These are phyloP conservation scores for Pangasius macronema DNA, from an alignment of 2,797 vertebrate genomes.

Conservation along the genomic window DNA sequence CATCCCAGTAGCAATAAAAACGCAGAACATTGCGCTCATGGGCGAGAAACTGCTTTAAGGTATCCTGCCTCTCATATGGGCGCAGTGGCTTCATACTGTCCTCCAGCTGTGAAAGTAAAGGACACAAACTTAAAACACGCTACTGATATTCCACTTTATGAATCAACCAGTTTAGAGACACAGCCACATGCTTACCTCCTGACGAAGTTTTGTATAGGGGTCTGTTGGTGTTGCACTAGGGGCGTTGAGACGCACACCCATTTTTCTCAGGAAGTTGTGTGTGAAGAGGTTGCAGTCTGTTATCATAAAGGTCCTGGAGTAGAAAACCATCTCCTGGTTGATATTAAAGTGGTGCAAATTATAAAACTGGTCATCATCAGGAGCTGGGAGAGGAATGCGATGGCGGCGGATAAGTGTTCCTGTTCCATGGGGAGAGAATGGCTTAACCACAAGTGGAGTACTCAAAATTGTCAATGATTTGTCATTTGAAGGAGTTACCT, in stretches of 20 bases:
- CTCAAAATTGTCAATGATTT: background rate
- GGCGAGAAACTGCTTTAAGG: conserved; percentile 84
- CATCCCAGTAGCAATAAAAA: conserved; percentile 88
- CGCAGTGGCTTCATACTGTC: conserved; percentile 75
- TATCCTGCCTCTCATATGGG: conserved; percentile 82
- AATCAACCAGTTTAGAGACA: background rate
- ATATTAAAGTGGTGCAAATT: conserved; percentile 86
- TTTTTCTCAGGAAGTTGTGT: conserved; percentile 81
- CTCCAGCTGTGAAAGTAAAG: conserved; percentile 65
- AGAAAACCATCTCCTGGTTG: conserved; percentile 79
- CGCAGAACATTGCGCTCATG: conserved; percentile 82
- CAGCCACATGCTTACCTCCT: conserved; percentile 71
- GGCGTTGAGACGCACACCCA: conserved; percentile 79
- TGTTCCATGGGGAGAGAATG: conserved; percentile 57
- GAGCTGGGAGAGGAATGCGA: conserved; percentile 83
- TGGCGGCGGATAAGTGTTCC: conserved; percentile 84
- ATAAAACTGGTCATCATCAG: conserved; percentile 84
- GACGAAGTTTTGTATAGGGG: conserved; percentile 75
- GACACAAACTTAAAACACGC: background rate
- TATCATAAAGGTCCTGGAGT: conserved; percentile 81
- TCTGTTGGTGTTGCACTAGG: conserved; percentile 74
- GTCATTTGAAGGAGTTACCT: conserved; percentile 72
- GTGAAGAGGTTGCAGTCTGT: conserved; percentile 87
- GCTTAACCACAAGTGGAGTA: background rate
- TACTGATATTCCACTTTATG: background rate